These are phyloP conservation scores for Agrotis puta DNA, from an alignment of 2,888 invertebrate species.

Conservation along the genomic window DNA sequence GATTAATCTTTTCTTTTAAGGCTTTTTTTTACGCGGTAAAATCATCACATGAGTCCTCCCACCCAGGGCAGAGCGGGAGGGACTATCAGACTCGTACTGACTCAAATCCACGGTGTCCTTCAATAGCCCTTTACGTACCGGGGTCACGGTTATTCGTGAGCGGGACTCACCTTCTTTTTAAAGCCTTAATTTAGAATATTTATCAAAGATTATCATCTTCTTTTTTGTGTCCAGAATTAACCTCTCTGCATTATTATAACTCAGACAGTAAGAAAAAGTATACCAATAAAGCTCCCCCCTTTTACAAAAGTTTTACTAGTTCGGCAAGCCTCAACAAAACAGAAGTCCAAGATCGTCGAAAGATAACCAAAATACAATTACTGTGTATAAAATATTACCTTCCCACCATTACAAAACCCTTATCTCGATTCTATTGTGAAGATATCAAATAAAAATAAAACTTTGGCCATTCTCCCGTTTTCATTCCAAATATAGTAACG, in stretches of 20 bases:
- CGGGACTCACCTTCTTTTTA: too few relatives aligned
- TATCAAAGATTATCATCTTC: constrained; percentile 7
- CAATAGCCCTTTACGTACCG: too few relatives aligned
- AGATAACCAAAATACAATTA: constrained; percentile 26
- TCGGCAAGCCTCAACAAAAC: constrained; percentile 16
- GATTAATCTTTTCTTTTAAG: too few relatives aligned
- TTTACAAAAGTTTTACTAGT: constrained; percentile 23
- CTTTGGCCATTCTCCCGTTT: constrained; percentile 13
- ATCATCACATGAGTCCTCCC: too few relatives aligned
- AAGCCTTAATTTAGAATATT: too few relatives aligned
- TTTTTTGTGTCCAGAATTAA: constrained; percentile 11
- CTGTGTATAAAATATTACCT: constrained; percentile 11
- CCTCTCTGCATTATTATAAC: constrained; percentile 12
- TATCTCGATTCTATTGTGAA: constrained; percentile 22
- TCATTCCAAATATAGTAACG: constrained; percentile 28
- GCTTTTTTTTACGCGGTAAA: too few relatives aligned
- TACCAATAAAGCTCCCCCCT: constrained; percentile 22
- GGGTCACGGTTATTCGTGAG: too few relatives aligned
- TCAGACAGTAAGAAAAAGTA: constrained; percentile 29
- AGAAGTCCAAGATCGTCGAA: not conserved
- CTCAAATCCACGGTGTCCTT: too few relatives aligned
- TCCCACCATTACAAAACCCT: constrained; percentile 8
- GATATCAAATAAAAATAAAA: constrained; percentile 37
- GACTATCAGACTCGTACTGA: too few relatives aligned
- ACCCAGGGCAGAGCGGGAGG: too few relatives aligned